phyloP scores from a whole-genome alignment of 2,888 invertebrate species.

The Cerastoderma edule region DNA sequence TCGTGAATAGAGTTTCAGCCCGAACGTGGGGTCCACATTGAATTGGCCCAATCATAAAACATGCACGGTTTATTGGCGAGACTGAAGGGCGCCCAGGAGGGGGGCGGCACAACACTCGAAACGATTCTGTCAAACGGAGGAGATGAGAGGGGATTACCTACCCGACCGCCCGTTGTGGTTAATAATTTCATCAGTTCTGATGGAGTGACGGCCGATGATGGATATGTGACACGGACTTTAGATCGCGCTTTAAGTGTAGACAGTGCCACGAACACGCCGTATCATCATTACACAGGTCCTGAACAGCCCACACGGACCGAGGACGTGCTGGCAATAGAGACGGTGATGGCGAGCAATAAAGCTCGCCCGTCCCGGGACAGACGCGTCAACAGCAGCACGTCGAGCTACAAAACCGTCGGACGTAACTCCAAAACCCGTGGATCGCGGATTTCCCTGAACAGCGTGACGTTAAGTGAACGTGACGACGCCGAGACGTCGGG shows the following conservation, averaged over 20 bases:
- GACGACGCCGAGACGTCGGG: conserved; percentile 41
- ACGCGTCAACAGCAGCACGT: conserved; percentile 9
- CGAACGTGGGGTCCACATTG: conserved; percentile 5
- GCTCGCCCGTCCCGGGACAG: not conserved
- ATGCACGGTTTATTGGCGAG: conserved; percentile 51
- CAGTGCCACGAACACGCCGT: conserved; percentile 7
- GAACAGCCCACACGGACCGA: conserved; percentile 18
- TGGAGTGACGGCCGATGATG: not conserved
- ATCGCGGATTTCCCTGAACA: conserved; percentile 42
- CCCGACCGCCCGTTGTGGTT: no score
- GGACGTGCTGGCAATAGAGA: conserved; percentile 41
- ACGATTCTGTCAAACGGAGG: conserved; percentile 17
- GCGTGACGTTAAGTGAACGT: conserved; percentile 35
- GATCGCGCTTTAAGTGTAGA: conserved; percentile 26
- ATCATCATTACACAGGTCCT: not conserved
- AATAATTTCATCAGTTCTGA: conserved; percentile 23
- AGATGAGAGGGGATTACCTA: conserved; percentile 23
- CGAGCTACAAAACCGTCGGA: conserved; percentile 25
- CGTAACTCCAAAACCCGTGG: conserved; percentile 30
- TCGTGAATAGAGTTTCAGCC: conserved; percentile 26
- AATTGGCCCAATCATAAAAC: conserved; percentile 26
- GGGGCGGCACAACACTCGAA: conserved; percentile 10
- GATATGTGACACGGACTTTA: conserved; percentile 6
- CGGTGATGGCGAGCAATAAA: conserved; percentile 44
- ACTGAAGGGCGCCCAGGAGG: conserved; percentile 27